These are phyloP conservation scores for Azorinus chamasolen DNA, from an alignment of 2,888 invertebrate species.

Conservation along the genomic window DNA sequence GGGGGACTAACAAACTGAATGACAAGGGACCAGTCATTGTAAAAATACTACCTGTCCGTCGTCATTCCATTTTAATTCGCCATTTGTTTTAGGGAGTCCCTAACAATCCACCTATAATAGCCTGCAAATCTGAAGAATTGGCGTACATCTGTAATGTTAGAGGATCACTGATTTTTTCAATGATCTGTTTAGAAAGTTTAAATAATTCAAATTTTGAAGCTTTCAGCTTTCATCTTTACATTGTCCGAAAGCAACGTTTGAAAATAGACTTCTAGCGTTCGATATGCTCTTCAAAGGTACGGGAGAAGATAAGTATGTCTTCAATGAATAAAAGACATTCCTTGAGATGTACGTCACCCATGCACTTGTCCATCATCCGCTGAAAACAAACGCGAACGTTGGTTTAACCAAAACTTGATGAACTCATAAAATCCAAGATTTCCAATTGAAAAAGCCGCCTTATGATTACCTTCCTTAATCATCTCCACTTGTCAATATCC, in stretches of 20 bases:
- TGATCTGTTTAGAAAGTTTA: constrained; percentile 1
- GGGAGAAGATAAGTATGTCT: no score
- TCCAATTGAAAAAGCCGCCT: constrained; percentile 29
- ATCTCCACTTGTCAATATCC: no score
- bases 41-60: no score
- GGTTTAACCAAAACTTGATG: constrained; percentile 14
- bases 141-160: constrained; percentile 10
- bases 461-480: constrained; percentile 22
- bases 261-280: constrained; percentile 12
- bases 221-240: constrained; percentile 21
- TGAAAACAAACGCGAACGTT: constrained; percentile 32
- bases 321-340: constrained; percentile 28
- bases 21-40: no score
- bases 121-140: constrained; percentile 28
- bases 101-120: constrained; percentile 25
- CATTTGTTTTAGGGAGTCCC: no score
- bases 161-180: constrained; percentile 16
- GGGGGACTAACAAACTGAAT: no score
- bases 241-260: constrained; percentile 2
- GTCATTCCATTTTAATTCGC: no score
- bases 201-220: constrained; percentile 34
- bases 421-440: no score
- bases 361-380: constrained; percentile 28
- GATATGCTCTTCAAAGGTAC: constrained; percentile 1
- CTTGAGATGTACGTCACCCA: constrained; percentile 35